A percentile compares a stretch with the other conserved stretches of the same genome.
These are phyloP conservation scores for Damaliscus lunatus DNA, from an alignment of 2,113 vertebrate genomes.

Conservation along the genomic window DNA sequence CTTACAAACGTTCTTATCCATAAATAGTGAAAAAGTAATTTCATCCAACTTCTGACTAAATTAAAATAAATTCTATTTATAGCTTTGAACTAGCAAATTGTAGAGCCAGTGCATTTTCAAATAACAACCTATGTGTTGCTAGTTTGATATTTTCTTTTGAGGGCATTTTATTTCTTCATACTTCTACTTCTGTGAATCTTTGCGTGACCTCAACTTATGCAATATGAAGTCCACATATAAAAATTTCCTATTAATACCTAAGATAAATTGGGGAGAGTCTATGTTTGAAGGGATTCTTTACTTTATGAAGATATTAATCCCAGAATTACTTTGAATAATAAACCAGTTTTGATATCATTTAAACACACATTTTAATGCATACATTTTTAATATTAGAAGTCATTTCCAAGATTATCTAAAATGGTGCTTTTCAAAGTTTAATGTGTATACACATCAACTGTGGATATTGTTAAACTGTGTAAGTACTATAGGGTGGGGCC, in stretches of 20 bases:
- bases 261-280: conserved; percentile 8
- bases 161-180: conserved; percentile 4
- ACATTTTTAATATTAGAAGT: conserved; percentile 11
- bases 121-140: not conserved
- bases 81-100: conserved; percentile 23
- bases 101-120: not conserved
- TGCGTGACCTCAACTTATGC: not conserved
- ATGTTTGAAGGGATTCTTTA: conserved; percentile 23
- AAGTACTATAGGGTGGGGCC: not conserved
- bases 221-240: not conserved
- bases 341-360: not conserved
- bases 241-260: not conserved
- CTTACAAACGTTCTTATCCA: not conserved
- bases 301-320: not conserved
- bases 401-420: conserved; percentile 13
- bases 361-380: not conserved
- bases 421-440: not conserved
- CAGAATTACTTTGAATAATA: conserved; percentile 13
- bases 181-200: not conserved
- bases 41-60: not conserved
- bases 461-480: not conserved
- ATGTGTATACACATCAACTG: not conserved
- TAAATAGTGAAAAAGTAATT: conserved; percentile 13
- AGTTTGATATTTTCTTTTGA: conserved; percentile 20
- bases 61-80: conserved; percentile 24